phyloP scores from a whole-genome alignment of 2,888 invertebrate species.

The Rambutsinella grinnellia region DNA sequence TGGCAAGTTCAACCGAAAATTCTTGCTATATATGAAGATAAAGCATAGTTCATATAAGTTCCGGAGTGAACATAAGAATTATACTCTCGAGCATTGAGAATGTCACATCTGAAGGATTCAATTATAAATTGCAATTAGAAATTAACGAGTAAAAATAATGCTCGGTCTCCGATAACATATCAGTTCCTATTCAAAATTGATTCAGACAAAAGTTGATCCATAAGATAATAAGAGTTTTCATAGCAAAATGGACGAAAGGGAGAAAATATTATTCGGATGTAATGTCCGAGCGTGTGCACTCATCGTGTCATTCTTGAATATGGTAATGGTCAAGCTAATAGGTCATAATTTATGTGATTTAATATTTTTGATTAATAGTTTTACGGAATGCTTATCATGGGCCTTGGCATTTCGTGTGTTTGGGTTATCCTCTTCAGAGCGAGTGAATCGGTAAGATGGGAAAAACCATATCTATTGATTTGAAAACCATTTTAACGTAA shows the following conservation, averaged over 20 bases:
- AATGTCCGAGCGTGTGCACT: conserved; percentile 40
- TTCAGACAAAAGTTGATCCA: no score
- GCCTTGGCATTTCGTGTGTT: conserved; percentile 43
- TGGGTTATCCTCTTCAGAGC: conserved; percentile 45
- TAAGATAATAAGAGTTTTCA: no score
- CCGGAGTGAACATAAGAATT: no score
- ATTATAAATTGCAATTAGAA: no score
- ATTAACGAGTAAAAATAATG: neutral
- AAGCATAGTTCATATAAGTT: no score
- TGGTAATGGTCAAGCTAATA: conserved; percentile 31
- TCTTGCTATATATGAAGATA: no score
- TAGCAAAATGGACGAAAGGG: conserved; percentile 36
- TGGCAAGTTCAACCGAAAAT: no score
- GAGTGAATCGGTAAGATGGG: conserved; percentile 38
- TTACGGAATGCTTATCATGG: conserved; percentile 43
- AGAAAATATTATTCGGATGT: conserved; percentile 40
- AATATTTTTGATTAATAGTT: conserved; percentile 13
- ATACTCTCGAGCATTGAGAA: no score
- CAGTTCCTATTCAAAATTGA: no score
- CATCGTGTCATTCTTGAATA: conserved; percentile 40
- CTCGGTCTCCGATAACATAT: no score
- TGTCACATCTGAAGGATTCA: no score
- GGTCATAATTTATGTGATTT: neutral
- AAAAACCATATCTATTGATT: no score
- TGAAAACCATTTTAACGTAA: neutral